These are phyloP conservation scores for Chironomus tepperi DNA, from an alignment of 1,140 invertebrate genomes.

Conservation along the genomic window DNA sequence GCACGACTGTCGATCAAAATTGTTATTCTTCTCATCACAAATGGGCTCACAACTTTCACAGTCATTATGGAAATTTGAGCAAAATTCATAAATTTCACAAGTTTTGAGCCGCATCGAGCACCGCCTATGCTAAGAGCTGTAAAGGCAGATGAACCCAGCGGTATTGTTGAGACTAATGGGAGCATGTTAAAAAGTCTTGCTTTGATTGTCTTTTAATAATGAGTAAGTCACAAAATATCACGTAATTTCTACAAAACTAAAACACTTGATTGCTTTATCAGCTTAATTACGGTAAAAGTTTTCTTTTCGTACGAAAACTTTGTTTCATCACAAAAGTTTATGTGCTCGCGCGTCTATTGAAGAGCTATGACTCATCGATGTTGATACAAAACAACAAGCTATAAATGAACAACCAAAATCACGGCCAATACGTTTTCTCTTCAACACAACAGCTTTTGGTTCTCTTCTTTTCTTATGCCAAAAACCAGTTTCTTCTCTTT, in stretches of 20 bases:
- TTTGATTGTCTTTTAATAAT: background rate
- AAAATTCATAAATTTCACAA: conserved; percentile 29
- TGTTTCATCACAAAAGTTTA: background rate
- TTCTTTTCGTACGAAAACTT: background rate
- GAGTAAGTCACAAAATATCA: background rate
- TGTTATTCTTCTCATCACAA: conserved; percentile 32
- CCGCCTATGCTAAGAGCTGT: background rate
- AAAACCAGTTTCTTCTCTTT: too few species aligned
- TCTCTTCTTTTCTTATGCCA: too few species aligned
- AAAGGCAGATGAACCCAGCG: background rate
- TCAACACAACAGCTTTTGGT: background rate
- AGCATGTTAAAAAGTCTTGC: conserved; percentile 5
- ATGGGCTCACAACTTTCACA: conserved; percentile 31
- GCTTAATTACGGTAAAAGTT: too few species aligned
- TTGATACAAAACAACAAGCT: background rate
- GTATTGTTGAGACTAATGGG: background rate
- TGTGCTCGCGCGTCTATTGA: background rate
- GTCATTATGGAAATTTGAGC: conserved; percentile 30
- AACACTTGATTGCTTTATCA: background rate
- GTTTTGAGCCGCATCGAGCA: background rate
- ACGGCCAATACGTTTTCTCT: conserved; percentile 4
- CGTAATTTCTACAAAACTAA: background rate
- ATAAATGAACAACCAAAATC: background rate
- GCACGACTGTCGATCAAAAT: conserved; percentile 32
- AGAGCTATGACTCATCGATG: background rate